A percentile compares a stretch with the other conserved stretches of the same genome.
These are phyloP conservation scores for Acanthosepion esculentum DNA, from an alignment of 2,888 invertebrate species.

Conservation along the genomic window DNA sequence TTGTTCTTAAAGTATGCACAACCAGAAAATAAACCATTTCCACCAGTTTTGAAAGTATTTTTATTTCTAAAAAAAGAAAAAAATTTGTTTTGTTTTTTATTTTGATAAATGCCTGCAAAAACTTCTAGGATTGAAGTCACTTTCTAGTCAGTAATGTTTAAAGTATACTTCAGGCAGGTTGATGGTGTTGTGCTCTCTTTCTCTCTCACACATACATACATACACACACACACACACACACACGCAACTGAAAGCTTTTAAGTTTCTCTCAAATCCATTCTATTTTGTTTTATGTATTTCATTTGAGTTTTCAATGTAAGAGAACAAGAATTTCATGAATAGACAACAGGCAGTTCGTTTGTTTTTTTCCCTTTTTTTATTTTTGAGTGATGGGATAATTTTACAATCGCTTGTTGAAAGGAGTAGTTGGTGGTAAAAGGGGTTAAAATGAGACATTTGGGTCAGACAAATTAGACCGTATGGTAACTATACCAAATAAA, in stretches of 20 bases:
- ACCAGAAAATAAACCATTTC: conserved; percentile 33
- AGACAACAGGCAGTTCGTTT: conserved; percentile 7
- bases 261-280: conserved; percentile 2
- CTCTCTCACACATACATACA: neutral
- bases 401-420: conserved; percentile 33
- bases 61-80: neutral
- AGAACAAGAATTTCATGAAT: conserved; percentile 33
- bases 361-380: neutral
- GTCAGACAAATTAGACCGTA: conserved; percentile 21
- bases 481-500: conserved; percentile 33
- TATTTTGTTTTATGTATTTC: neutral
- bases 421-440: conserved; percentile 33
- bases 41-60: neutral
- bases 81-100: neutral
- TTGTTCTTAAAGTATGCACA: neutral
- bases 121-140: neutral
- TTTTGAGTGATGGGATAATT: conserved; percentile 33
- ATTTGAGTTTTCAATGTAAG: neutral
- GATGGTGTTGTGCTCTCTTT: neutral
- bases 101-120: neutral
- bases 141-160: neutral
- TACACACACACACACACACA: neutral
- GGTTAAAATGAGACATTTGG: conserved; percentile 33
- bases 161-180: neutral
- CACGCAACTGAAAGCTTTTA: no score